Base-by-base conservation (phyloP, 2,797 vertebrate genomes). In the Syndactyla subalaris region DNA sequence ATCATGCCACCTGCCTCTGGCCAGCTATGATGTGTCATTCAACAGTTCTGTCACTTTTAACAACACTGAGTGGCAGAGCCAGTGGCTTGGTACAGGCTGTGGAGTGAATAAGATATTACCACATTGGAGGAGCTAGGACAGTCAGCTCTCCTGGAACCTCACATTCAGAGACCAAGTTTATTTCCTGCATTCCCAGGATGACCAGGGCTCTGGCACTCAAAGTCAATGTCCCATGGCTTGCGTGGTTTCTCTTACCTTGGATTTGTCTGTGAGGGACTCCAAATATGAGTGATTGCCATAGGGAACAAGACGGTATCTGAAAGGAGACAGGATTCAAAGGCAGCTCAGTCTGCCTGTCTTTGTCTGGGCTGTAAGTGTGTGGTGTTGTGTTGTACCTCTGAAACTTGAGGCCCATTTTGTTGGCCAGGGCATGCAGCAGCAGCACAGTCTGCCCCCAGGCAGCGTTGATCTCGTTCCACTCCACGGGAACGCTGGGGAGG, bases 381-480 rank as follows among this genome's bases (percentile, higher is more conserved):
- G 51, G 21, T 17, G 17, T 0, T n/a, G 23, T 21, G 30, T 46
- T 51, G n/a, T 89, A 99, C 99, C 99, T 99, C 97, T 99, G 99
- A 89, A 99, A 99, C 92, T 98, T 98, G 20, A 99, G 98, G 46
- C 99, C 99, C 99, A 99, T 99, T 97, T 99, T 99, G 97, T 99
- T 99, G 74, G 99, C 99, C 46, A 99, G 98, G 11, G 99, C 99
- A 6, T 99, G 99, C 32, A 99, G 98, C 90, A 99, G 98, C 96
- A 99, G 97, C 92, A 99, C 99, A 0, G 99, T 99, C 97, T 99
- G 99, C 14, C 99, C 99, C 99, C 99, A 99, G 54, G 99, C 99
- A 20, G 99, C 99, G 1, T 99, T 99, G 94, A 99, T 99, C 97
- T 99, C 99, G 14, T 99, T 99, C 99, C 99, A 99, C 78, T 99